Evolutionary conservation across 2,797 vertebrate genomes (phyloP), one percentile per base, ranked within the genome.

Genomic region (Eospalax fontanierii): DNA sequence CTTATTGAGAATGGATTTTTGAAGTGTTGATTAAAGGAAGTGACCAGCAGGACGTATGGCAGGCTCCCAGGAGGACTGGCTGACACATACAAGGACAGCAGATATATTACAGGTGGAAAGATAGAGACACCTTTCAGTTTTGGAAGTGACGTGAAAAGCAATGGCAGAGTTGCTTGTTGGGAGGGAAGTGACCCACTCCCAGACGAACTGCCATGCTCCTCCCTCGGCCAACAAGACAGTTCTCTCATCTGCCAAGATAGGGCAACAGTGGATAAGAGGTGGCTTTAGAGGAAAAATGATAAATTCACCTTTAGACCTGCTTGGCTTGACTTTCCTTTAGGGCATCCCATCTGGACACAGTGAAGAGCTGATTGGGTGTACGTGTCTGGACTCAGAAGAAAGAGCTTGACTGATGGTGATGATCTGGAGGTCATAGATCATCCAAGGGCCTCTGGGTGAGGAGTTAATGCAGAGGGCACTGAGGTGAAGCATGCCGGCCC

Each of bases 251-350:
- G 19, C 46, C 81, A 21, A 12, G 18, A 33, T 12, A 86, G 21
- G 57, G 19, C 4, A 61, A 22, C 12, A 4, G 14, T 74, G 10
- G 50, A 28, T 65, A 84, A 82, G 11, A 89, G 89, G 21, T 5
- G 30, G 4, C 76, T 84, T 82, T 54, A 19, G 22, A 87, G 26
- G 16, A 33, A 80, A 85, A 33, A 70, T 19, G 57, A 70, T 66
- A 40, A 85, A 50, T 75, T 97, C n/a, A 85, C 35, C 9, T 75
- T 90, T 90, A 65, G 19, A 59, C 18, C 6, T 82, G 14, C 50
- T 91, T 81, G 33, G 2, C 87, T 54, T 94, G 33, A 40, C 68
- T 85, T 90, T 90, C 33, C 24, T 82, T 81, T 85, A 78, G 30
- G 46, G 33, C 38, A 78, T 70, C 11, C 35, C 24, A 22, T 70